Conservation (phyloP, 2,797 vertebrate genomes). For the Myotis vivesi region DNA sequence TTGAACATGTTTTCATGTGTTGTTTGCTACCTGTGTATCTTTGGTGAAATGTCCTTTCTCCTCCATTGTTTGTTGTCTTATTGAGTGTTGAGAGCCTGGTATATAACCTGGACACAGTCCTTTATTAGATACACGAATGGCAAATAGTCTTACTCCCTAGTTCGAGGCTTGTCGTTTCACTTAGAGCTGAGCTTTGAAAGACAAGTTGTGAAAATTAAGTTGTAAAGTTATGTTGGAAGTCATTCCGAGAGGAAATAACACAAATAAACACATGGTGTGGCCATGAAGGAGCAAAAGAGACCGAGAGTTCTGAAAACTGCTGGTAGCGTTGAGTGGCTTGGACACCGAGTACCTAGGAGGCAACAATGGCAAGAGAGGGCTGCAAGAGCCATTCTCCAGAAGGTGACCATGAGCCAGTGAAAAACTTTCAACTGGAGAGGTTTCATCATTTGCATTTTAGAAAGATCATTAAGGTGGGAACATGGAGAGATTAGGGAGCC, state of each 20-base stretch:
- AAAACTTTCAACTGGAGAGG: neutral
- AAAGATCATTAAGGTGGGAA: neutral
- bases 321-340: neutral
- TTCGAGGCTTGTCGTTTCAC: neutral
- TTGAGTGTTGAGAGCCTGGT: neutral
- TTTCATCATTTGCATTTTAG: neutral
- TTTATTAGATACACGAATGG: neutral
- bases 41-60: constrained; percentile 2
- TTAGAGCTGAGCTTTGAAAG: constrained; percentile 3
- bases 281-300: neutral
- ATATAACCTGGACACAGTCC: neutral
- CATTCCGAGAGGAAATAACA: neutral
- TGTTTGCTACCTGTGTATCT: neutral
- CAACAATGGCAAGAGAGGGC: neutral
- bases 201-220: neutral
- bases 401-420: neutral
- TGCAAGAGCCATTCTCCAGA: neutral
- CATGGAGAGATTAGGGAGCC: neutral
- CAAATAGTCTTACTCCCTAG: neutral
- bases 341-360: neutral
- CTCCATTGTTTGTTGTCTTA: neutral
- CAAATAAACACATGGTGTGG: neutral
- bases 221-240: neutral
- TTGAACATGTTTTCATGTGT: neutral
- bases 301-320: neutral